Evolutionary conservation across 2,888 invertebrate species (phyloP).

Genomic region (Watsonalla cultraria): DNA sequence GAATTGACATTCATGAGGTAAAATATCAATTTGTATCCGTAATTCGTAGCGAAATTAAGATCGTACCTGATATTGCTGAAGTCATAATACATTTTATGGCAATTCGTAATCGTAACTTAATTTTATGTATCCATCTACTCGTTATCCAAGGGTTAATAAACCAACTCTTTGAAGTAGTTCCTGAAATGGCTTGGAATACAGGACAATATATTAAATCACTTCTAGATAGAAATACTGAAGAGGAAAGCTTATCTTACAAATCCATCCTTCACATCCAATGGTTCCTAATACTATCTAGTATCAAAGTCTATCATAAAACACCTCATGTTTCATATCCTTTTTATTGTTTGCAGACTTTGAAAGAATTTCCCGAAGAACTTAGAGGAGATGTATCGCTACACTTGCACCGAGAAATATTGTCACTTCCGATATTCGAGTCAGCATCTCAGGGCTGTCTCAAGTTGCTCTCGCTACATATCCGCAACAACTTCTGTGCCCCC

Average conservation of each 20-base stretch:
- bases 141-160: constrained; percentile 19
- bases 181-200: constrained; percentile 34
- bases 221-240: neutral
- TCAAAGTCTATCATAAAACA: no score
- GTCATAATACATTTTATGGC: neutral
- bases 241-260: no score
- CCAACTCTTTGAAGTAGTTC: constrained; percentile 26
- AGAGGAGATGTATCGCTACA: constrained; percentile 97
- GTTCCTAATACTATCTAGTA: no score
- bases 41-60: no score
- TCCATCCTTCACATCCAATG: no score
- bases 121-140: constrained; percentile 1
- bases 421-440: constrained; percentile 95
- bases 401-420: constrained; percentile 95
- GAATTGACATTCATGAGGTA: constrained; percentile 97
- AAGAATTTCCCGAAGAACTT: constrained; percentile 97
- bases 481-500: constrained; percentile 97
- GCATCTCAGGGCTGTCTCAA: constrained; percentile 97
- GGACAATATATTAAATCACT: constrained; percentile 30
- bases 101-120: no score
- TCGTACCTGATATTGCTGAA: no score
- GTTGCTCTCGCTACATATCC: constrained; percentile 93
- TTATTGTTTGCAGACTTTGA: constrained; percentile 85
- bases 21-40: neutral
- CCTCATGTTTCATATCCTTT: constrained; percentile 5